phyloP scores from a whole-genome alignment of 2,797 vertebrate genomes.

The Saxicola maurus region DNA sequence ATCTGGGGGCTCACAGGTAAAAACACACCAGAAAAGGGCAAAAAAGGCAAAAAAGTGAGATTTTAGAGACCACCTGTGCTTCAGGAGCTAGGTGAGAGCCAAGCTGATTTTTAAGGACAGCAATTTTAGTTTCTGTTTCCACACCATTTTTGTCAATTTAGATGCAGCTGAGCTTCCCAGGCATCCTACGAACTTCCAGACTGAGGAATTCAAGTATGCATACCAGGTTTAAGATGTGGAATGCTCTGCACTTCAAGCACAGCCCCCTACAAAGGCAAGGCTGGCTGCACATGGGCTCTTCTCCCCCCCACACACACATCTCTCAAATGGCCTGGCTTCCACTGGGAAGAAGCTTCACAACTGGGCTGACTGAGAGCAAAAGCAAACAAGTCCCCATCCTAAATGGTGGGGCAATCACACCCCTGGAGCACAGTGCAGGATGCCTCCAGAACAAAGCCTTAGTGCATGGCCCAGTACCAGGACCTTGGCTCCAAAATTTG shows the following conservation, averaged over 20 bases:
- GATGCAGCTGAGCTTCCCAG: not conserved
- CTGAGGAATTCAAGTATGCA: not conserved
- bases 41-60: not conserved
- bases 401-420: not conserved
- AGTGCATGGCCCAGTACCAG: not conserved
- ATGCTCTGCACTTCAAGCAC: not conserved
- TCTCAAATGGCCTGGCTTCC: not conserved
- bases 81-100: not conserved
- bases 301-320: fast-evolving
- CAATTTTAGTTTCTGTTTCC: not conserved
- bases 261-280: not conserved
- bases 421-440: not conserved
- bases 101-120: not conserved
- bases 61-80: not conserved
- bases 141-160: not conserved
- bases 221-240: not conserved
- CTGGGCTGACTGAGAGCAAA: not conserved
- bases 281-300: not conserved
- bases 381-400: not conserved
- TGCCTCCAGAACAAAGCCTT: not conserved
- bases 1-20: not conserved
- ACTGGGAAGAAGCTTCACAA: not conserved
- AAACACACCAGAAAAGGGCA: not conserved
- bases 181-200: not conserved
- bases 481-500: not conserved